phyloP scores from a whole-genome alignment of 2,888 invertebrate genomes.

The Euzetes globulus region DNA sequence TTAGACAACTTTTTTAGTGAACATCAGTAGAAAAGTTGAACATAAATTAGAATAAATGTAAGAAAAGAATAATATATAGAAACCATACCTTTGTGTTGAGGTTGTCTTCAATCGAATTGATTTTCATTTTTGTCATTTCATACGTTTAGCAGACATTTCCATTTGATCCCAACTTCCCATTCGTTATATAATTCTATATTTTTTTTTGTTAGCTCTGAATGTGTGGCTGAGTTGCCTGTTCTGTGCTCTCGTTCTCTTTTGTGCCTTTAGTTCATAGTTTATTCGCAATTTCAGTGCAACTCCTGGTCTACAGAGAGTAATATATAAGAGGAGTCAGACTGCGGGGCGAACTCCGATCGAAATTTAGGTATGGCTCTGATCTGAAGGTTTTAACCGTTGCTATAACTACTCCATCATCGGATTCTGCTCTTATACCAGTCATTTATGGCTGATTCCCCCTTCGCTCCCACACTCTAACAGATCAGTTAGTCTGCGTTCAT shows the following conservation, averaged over 20 bases:
- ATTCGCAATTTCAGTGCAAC: not conserved
- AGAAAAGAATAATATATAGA: not conserved
- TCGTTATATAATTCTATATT: conserved; percentile 20
- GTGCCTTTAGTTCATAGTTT: not conserved
- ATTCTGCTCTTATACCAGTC: not conserved
- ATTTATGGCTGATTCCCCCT: not conserved
- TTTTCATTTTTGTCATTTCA: not conserved
- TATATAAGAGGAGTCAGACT: not conserved
- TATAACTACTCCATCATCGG: not conserved
- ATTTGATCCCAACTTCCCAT: conserved; percentile 9
- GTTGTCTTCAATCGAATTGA: not conserved
- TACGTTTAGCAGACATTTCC: conserved; percentile 17
- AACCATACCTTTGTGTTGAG: not conserved
- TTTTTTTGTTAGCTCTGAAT: not conserved
- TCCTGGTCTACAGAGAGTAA: not conserved
- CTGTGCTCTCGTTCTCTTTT: not conserved
- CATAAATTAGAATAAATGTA: no score
- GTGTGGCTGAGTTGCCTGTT: not conserved
- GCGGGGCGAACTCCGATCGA: conserved; percentile 23
- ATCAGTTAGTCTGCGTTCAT: no score
- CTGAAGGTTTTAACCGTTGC: not conserved
- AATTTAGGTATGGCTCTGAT: conserved; percentile 12
- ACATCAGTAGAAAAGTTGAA: no score
- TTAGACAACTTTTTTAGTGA: no score
- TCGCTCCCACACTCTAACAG: not conserved